Evolutionary conservation across 2,888 invertebrate genomes (phyloP).

Genomic region (Sialis lutaria): DNA sequence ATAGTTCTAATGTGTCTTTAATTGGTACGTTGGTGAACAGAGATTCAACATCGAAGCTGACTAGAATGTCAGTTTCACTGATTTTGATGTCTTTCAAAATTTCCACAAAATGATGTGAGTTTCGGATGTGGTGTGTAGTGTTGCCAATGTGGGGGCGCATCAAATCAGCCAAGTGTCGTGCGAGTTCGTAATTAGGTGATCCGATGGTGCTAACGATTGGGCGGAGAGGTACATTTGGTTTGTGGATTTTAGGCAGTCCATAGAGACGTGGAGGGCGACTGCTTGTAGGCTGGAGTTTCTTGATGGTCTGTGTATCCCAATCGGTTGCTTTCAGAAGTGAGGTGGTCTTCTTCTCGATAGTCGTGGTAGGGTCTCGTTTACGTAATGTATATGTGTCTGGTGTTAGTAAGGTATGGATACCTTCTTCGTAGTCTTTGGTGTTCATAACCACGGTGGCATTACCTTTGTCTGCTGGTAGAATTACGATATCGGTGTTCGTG

Average conservation of each 20-base stretch:
- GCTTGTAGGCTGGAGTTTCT: background rate
- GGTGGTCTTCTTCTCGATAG: background rate
- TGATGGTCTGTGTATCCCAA: background rate
- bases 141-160: background rate
- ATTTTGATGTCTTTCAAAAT: background rate
- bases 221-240: background rate
- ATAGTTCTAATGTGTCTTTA: background rate
- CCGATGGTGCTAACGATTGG: background rate
- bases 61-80: background rate
- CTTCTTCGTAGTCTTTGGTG: background rate
- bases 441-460: background rate
- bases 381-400: background rate
- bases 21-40: background rate
- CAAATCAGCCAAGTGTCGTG: background rate
- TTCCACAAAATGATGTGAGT: background rate
- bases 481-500: background rate
- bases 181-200: background rate
- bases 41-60: background rate
- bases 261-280: background rate
- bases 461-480: background rate
- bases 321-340: background rate
- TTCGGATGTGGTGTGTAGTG: background rate
- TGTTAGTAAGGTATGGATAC: background rate
- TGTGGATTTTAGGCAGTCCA: background rate
- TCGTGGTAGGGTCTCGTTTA: background rate